Conservation (phyloP, 2,113 vertebrate genomes). For the Gyps fulvus region DNA sequence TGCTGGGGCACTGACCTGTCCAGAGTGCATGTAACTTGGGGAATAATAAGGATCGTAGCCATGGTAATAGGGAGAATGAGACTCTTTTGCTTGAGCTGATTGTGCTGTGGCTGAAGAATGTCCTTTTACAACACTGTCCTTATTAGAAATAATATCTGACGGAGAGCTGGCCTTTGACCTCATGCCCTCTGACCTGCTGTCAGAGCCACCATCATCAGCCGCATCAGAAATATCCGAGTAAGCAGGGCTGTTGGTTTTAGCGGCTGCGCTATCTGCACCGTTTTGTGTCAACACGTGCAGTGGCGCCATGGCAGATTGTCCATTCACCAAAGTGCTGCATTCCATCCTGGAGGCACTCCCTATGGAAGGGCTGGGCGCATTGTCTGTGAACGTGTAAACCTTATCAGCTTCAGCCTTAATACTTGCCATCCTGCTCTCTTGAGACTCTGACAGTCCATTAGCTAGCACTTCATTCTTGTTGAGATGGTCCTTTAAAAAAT, state of each 20-base stretch:
- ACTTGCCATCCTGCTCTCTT: slow-evolving; percentile 97
- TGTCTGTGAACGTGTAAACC: slow-evolving; percentile 98
- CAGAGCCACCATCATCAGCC: slow-evolving; percentile 90
- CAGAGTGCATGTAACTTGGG: slow-evolving; percentile 88
- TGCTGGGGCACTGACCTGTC: slow-evolving; percentile 76
- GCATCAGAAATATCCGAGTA: slow-evolving; percentile 98
- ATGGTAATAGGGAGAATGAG: slow-evolving; percentile 91
- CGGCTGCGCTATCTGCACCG: slow-evolving; percentile 69
- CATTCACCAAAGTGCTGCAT: slow-evolving; percentile 80
- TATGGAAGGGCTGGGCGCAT: slow-evolving; percentile 96
- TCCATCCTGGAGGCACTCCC: slow-evolving; percentile 90
- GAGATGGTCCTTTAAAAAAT: slow-evolving; percentile 96
- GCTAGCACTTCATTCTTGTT: slow-evolving; percentile 87
- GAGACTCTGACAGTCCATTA: slow-evolving; percentile 87
- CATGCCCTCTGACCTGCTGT: slow-evolving; percentile 86
- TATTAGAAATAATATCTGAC: slow-evolving; percentile 80
- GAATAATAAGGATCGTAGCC: slow-evolving; percentile 95
- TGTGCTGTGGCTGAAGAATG: slow-evolving; percentile 76
- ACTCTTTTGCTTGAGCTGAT: slow-evolving; percentile 81
- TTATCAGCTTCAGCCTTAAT: slow-evolving; percentile 98
- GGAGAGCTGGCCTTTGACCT: slow-evolving; percentile 88
- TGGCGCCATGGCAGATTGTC: slow-evolving; percentile 75
- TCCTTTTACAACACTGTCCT: slow-evolving; percentile 82
- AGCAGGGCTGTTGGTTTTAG: slow-evolving; percentile 96
- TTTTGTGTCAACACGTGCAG: slow-evolving; percentile 79